Conservation (phyloP, 2,888 invertebrate genomes). For the Dugesia japonica region DNA sequence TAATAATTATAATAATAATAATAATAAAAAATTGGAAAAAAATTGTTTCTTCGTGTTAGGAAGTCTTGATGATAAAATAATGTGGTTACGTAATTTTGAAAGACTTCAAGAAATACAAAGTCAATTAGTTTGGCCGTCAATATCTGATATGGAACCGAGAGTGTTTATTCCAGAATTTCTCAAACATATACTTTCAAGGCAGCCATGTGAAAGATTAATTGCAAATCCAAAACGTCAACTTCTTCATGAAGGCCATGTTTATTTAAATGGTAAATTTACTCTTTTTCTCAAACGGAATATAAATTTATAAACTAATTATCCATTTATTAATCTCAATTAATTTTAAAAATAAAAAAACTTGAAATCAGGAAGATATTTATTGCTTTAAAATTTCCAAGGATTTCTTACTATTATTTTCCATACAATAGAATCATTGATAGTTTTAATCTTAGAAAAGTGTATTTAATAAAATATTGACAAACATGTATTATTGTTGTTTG, state of each 20-base stretch:
- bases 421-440: too few species aligned
- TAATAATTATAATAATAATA: too few species aligned
- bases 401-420: too few species aligned
- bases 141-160: constrained; percentile 54
- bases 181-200: constrained; percentile 51
- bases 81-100: constrained; percentile 57
- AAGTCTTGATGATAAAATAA: constrained; percentile 56
- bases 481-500: too few species aligned
- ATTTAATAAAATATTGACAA: too few species aligned
- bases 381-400: too few species aligned
- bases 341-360: too few species aligned
- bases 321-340: too few species aligned
- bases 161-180: constrained; percentile 49
- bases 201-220: constrained; percentile 55
- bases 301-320: not conserved
- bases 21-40: too few species aligned
- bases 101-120: constrained; percentile 54
- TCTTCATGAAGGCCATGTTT: constrained; percentile 50
- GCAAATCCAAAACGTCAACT: constrained; percentile 51
- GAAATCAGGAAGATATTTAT: too few species aligned
- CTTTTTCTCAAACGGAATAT: not conserved
- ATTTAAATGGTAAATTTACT: constrained; percentile 47
- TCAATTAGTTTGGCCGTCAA: constrained; percentile 55
- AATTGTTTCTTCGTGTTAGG: constrained; percentile 44
- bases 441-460: too few species aligned